A percentile compares a stretch with the other conserved stretches of the same genome.
phyloP scores from a whole-genome alignment of 2,888 invertebrate species.

The Antheraea yamamai region DNA sequence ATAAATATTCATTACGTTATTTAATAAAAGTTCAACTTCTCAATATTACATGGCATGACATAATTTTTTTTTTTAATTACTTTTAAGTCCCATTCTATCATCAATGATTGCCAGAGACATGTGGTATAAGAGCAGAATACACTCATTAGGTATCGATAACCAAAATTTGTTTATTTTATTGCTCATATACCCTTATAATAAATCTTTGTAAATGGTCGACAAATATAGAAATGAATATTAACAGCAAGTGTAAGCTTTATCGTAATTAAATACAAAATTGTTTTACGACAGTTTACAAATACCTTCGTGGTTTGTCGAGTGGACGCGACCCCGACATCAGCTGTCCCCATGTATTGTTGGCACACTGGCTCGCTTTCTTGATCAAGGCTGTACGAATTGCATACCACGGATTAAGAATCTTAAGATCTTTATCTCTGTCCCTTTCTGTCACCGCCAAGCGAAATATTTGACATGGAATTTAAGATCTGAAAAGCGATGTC shows the following conservation, averaged over 20 bases:
- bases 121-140: not conserved
- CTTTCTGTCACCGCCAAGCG: constrained; percentile 38
- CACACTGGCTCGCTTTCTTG: constrained; percentile 39
- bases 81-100: not conserved
- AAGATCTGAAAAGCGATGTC: constrained; percentile 25
- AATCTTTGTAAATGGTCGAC: not conserved
- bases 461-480: constrained; percentile 34
- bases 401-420: constrained; percentile 49
- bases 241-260: not conserved
- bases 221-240: constrained; percentile 1
- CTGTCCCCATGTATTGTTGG: constrained; percentile 32
- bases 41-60: no score
- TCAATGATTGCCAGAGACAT: not conserved
- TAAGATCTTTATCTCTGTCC: constrained; percentile 48
- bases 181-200: not conserved
- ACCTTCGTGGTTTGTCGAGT: not conserved
- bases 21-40: no score
- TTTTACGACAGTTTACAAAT: not conserved
- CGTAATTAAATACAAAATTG: not conserved
- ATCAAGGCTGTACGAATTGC: constrained; percentile 51
- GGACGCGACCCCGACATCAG: constrained; percentile 28
- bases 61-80: no score
- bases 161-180: not conserved
- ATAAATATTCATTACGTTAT: no score
- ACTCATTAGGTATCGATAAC: not conserved